Evolutionary conservation across 1,140 invertebrate species (phyloP).

Genomic region (Eubasilissa regina): DNA sequence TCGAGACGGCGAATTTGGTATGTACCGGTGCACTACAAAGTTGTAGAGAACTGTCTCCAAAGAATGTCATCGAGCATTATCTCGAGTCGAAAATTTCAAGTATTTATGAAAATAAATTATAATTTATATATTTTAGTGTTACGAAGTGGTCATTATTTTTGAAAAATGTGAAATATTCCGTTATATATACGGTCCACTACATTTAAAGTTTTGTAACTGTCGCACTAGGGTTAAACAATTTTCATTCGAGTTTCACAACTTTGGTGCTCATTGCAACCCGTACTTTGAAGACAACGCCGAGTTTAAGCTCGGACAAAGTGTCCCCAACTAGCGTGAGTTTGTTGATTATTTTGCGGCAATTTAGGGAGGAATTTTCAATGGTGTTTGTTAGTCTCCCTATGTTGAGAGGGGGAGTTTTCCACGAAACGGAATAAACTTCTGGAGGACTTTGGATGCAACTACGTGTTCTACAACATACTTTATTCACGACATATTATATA

Average conservation of each 20-base stretch:
- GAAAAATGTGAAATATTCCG: too few relatives aligned
- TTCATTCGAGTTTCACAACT: slow-evolving; percentile 11
- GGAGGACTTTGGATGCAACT: neutral
- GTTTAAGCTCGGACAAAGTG: slow-evolving; percentile 11
- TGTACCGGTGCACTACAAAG: too few relatives aligned
- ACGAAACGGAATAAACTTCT: neutral
- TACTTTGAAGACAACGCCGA: slow-evolving; percentile 1
- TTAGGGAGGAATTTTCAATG: neutral
- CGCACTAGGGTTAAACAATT: neutral
- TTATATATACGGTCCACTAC: too few relatives aligned
- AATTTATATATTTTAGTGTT: too few relatives aligned
- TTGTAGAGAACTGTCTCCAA: too few relatives aligned
- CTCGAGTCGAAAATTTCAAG: too few relatives aligned
- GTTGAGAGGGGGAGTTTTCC: neutral
- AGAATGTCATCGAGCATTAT: too few relatives aligned
- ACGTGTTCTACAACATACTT: too few relatives aligned
- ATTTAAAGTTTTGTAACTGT: neutral
- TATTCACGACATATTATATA: too few relatives aligned
- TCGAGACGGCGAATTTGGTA: too few relatives aligned
- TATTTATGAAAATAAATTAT: too few relatives aligned
- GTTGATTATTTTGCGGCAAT: slow-evolving; percentile 17
- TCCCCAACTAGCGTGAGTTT: neutral
- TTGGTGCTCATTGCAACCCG: neutral
- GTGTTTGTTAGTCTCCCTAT: neutral
- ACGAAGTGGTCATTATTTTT: too few relatives aligned